A percentile compares a stretch with the other conserved stretches of the same genome.
Conservation (phyloP, 2,888 invertebrate genomes). For the Drosophila formosana region DNA sequence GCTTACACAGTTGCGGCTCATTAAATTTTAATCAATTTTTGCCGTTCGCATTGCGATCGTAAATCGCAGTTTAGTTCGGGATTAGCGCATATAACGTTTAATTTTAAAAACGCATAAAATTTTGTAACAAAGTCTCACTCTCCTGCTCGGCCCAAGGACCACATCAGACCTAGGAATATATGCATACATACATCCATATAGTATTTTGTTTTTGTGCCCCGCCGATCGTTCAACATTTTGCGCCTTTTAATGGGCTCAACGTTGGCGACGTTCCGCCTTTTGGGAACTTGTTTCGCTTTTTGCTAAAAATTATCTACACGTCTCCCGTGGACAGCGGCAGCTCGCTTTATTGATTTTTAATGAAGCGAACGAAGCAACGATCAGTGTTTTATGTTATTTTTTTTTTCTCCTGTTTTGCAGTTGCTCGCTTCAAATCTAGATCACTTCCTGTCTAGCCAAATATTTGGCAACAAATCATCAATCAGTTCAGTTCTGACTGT, state of each 20-base stretch:
- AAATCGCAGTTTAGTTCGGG: slow-evolving; percentile 78
- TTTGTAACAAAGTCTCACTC: slow-evolving; percentile 74
- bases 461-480: slow-evolving; percentile 76
- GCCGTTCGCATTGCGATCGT: slow-evolving; percentile 59
- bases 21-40: slow-evolving; percentile 80
- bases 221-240: slow-evolving; percentile 63
- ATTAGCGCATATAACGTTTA: slow-evolving; percentile 80
- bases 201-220: background rate
- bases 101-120: slow-evolving; percentile 81
- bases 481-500: slow-evolving; percentile 48
- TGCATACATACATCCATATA: background rate
- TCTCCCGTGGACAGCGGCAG: slow-evolving; percentile 41
- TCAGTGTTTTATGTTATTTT: slow-evolving; percentile 58
- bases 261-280: slow-evolving; percentile 21
- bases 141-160: background rate
- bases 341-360: slow-evolving; percentile 83
- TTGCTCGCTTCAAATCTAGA: slow-evolving; percentile 11
- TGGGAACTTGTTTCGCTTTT: slow-evolving; percentile 20
- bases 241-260: slow-evolving; percentile 64
- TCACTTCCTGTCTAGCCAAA: slow-evolving; percentile 68
- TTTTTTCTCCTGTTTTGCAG: background rate
- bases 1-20: slow-evolving; percentile 70
- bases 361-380: slow-evolving; percentile 73
- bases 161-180: slow-evolving; percentile 1
- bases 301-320: slow-evolving; percentile 1